These are phyloP conservation scores for Mionectes macconnelli DNA, from an alignment of 2,113 vertebrate species.

Conservation along the genomic window DNA sequence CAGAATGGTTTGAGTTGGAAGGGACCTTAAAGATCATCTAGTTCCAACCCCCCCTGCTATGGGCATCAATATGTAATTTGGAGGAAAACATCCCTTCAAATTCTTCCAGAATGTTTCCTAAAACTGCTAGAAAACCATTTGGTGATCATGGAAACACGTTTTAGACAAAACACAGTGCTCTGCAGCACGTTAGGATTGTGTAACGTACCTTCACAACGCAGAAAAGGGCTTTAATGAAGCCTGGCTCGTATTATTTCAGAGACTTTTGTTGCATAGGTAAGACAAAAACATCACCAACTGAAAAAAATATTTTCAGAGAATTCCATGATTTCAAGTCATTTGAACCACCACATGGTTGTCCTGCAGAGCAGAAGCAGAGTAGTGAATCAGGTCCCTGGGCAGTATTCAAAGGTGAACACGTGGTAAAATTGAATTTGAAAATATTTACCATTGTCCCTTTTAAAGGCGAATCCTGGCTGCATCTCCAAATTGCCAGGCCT, in stretches of 20 bases:
- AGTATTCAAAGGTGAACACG: background rate
- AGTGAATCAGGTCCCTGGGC: background rate
- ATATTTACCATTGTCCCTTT: background rate
- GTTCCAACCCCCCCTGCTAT: background rate
- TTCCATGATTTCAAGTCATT: background rate
- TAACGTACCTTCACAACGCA: background rate
- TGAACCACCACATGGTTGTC: background rate
- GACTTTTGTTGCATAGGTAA: background rate
- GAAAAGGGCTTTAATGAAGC: background rate
- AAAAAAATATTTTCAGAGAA: background rate
- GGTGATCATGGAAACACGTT: background rate
- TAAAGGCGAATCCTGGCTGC: background rate
- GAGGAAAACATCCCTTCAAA: background rate
- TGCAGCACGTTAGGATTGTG: background rate
- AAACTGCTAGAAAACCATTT: background rate
- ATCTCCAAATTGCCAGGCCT: background rate
- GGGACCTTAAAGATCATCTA: background rate
- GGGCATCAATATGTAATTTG: background rate
- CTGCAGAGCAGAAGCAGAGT: background rate
- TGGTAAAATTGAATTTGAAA: background rate
- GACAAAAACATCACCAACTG: background rate
- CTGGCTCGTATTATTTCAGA: accelerated
- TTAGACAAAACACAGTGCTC: background rate
- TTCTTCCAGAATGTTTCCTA: background rate
- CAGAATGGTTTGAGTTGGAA: background rate